Evolutionary conservation across 92 coral and sea anemone genomes (phyloP).

Genomic region (Phymanthus crucifer): DNA sequence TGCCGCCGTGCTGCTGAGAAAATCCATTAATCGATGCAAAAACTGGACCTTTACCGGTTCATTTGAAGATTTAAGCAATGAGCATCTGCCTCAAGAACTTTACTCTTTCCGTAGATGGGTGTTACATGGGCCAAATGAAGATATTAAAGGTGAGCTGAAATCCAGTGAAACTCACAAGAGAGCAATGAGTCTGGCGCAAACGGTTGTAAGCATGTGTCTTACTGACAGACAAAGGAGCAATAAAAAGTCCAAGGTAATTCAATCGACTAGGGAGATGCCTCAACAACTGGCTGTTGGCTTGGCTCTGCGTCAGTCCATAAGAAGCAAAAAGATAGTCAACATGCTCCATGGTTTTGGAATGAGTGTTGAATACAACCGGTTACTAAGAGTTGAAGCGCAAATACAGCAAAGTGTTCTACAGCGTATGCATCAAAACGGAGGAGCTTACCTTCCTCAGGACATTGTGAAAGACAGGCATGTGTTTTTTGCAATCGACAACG

Average conservation of each 20-base stretch:
- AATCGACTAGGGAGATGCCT: conserved; percentile 50
- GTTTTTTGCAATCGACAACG: too few species aligned
- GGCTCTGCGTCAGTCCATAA: conserved; percentile 57
- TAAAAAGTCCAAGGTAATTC: conserved; percentile 32
- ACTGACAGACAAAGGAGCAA: conserved; percentile 41
- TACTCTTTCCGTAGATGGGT: conserved; percentile 63
- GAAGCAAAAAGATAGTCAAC: conserved; percentile 60
- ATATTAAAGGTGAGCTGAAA: conserved; percentile 15
- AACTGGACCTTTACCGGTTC: conserved; percentile 72
- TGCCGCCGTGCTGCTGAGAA: conserved; percentile 65
- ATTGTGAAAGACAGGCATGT: too few species aligned
- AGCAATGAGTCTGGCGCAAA: conserved; percentile 18
- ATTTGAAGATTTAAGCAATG: conserved; percentile 39
- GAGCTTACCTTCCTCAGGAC: conserved; percentile 47
- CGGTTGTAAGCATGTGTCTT: conserved; percentile 35
- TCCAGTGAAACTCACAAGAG: conserved; percentile 7
- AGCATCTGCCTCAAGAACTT: conserved; percentile 59
- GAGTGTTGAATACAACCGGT: conserved; percentile 65
- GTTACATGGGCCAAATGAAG: conserved; percentile 43
- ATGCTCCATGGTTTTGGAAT: conserved; percentile 69
- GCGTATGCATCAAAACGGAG: conserved; percentile 49
- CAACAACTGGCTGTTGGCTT: conserved; percentile 64
- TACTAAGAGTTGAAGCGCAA: conserved; percentile 67
- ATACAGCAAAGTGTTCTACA: conserved; percentile 54
- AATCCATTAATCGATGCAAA: conserved; percentile 59